These are phyloP conservation scores for Conchocele bisecta DNA, from an alignment of 2,888 invertebrate genomes.

Conservation along the genomic window DNA sequence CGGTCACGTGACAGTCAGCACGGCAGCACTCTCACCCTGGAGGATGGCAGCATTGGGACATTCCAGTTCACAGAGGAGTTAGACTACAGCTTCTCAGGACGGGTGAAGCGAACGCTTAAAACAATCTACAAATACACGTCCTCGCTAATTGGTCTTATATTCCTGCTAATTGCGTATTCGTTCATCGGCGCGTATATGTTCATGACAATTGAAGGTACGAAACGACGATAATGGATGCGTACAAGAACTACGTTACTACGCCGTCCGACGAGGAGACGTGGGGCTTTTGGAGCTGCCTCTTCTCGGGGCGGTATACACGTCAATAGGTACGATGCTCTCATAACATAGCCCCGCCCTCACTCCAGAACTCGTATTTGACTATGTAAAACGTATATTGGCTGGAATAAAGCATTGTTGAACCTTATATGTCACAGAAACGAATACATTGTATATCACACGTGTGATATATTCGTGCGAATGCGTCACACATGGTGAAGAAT, in stretches of 20 bases:
- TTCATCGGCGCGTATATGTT: conserved; percentile 92
- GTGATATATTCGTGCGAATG: no score
- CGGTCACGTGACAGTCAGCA: no score
- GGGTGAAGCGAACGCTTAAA: conserved; percentile 31
- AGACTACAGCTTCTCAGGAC: conserved; percentile 32
- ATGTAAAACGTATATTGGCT: no score
- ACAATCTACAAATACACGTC: conserved; percentile 42
- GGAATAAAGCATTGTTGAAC: no score
- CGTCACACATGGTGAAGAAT: no score
- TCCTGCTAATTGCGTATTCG: conserved; percentile 91
- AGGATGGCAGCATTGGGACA: background rate
- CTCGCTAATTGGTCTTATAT: conserved; percentile 87
- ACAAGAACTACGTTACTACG: conserved; percentile 34
- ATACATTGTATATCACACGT: no score
- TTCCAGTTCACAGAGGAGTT: conserved; percentile 19
- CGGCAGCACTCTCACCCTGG: no score
- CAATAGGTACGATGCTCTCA: no score
- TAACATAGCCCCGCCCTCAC: no score
- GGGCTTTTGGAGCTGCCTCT: conserved; percentile 82
- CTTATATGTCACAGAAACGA: no score
- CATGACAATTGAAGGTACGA: conserved; percentile 92
- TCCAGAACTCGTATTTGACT: no score
- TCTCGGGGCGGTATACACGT: conserved; percentile 83
- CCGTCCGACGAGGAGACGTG: conserved; percentile 86
- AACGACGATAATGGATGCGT: conserved; percentile 90